Evolutionary conservation across 2,888 invertebrate species (phyloP).

Genomic region (Apamea monoglypha): DNA sequence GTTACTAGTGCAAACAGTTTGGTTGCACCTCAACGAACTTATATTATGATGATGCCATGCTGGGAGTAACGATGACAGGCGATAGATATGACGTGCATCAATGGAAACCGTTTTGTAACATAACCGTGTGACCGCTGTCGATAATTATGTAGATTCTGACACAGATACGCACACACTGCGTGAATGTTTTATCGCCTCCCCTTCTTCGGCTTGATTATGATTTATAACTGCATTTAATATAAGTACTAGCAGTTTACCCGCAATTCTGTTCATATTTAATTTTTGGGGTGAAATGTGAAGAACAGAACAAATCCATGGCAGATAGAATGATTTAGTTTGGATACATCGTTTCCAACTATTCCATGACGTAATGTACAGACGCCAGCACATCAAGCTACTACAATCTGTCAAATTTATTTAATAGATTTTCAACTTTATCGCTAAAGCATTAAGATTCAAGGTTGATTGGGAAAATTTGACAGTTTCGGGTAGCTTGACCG

Average conservation of each 20-base stretch:
- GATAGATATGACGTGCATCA: constrained; percentile 35
- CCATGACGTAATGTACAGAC: constrained; percentile 1
- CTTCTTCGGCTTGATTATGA: constrained; percentile 46
- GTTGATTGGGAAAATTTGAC: no score
- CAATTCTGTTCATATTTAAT: neutral
- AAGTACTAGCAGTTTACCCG: neutral
- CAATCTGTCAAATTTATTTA: no score
- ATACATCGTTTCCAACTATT: neutral
- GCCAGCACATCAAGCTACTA: no score
- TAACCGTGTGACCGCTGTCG: constrained; percentile 58
- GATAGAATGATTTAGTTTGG: neutral
- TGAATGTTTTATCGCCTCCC: constrained; percentile 47
- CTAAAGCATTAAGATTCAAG: no score
- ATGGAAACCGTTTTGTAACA: constrained; percentile 58
- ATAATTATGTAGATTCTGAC: constrained; percentile 67
- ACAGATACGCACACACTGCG: constrained; percentile 57
- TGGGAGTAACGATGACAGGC: neutral
- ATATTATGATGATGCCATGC: constrained; percentile 6
- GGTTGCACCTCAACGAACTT: neutral
- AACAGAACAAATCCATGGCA: neutral
- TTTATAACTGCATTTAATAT: constrained; percentile 28
- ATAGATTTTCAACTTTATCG: no score
- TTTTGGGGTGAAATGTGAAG: neutral
- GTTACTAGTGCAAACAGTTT: neutral
- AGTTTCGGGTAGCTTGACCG: no score